Percentiles rank a stretch among this genome's conserved stretches.
These are phyloP conservation scores for Rugalucina vietnamica DNA, from an alignment of 2,888 invertebrate species.

Conservation along the genomic window DNA sequence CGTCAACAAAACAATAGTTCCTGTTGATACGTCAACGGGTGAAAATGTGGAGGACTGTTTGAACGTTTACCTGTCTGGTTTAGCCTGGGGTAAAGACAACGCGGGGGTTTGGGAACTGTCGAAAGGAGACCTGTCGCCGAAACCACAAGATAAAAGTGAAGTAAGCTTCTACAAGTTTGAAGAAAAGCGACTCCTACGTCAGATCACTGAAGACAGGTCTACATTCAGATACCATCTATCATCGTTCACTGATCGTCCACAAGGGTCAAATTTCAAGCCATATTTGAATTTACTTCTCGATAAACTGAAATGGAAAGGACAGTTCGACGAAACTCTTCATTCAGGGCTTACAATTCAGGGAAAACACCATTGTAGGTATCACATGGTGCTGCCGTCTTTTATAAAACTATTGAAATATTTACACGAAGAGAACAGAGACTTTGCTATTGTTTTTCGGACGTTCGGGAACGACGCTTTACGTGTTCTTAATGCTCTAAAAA, in stretches of 20 bases:
- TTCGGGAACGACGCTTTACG: constrained; percentile 51
- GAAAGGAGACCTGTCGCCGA: constrained; percentile 22
- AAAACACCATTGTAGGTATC: constrained; percentile 37
- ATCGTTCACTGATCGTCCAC: constrained; percentile 58
- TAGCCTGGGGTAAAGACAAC: constrained; percentile 55
- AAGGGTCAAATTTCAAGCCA: constrained; percentile 56
- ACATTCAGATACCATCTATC: constrained; percentile 44
- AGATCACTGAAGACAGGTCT: constrained; percentile 32
- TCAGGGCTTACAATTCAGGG: constrained; percentile 51
- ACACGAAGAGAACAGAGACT: constrained; percentile 35
- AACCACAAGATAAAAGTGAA: constrained; percentile 18
- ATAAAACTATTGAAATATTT: constrained; percentile 43
- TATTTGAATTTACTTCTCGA: constrained; percentile 48
- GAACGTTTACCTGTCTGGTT: constrained; percentile 55
- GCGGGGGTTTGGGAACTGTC: constrained; percentile 52
- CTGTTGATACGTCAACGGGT: constrained; percentile 57
- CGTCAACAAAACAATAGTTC: constrained; percentile 60
- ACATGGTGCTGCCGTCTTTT: constrained; percentile 58
- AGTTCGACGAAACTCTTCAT: constrained; percentile 50
- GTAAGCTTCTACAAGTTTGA: constrained; percentile 62
- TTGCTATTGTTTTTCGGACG: constrained; percentile 50
- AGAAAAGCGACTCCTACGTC: constrained; percentile 39
- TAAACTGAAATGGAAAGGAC: constrained; percentile 46
- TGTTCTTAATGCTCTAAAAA: constrained; percentile 49
- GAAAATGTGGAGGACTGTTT: constrained; percentile 56